These are phyloP conservation scores for Crotalus horridus DNA, from an alignment of 2,113 vertebrate species.

Conservation along the genomic window DNA sequence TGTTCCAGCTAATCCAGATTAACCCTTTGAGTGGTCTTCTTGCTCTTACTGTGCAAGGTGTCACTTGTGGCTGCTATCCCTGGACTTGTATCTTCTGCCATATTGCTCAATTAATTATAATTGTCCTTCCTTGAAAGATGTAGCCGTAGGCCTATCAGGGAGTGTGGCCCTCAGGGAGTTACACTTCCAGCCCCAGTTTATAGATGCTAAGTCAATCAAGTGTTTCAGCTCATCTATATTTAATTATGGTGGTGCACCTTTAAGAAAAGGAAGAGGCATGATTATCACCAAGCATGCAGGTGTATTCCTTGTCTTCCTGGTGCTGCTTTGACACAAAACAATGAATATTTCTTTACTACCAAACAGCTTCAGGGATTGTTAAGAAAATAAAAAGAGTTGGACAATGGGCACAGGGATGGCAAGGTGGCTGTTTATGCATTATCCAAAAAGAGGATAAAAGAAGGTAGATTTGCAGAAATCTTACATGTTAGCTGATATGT, in stretches of 20 bases:
- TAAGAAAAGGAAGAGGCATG: neutral
- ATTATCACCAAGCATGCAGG: constrained; percentile 41
- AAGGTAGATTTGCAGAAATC: neutral
- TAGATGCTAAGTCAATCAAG: constrained; percentile 60
- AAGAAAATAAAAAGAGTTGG: neutral
- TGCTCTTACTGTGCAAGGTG: constrained; percentile 46
- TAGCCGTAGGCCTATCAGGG: constrained; percentile 56
- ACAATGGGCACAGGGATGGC: neutral
- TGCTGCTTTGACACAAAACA: neutral
- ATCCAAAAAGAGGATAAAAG: neutral
- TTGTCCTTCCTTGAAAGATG: constrained; percentile 66
- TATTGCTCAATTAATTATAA: constrained; percentile 71
- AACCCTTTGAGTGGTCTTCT: constrained; percentile 60
- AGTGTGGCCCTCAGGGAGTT: constrained; percentile 62
- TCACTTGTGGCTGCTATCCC: constrained; percentile 46
- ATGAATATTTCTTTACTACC: neutral
- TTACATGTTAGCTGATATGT: neutral
- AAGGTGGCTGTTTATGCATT: neutral
- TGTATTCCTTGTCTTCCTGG: constrained; percentile 40
- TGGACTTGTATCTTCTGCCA: constrained; percentile 58
- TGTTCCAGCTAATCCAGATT: constrained; percentile 61
- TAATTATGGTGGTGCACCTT: constrained; percentile 56
- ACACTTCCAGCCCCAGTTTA: constrained; percentile 64
- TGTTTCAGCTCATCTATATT: constrained; percentile 65
- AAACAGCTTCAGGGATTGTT: neutral